Base-by-base conservation (phyloP, 2,888 invertebrate species). In the Malthinus flaveolus region DNA sequence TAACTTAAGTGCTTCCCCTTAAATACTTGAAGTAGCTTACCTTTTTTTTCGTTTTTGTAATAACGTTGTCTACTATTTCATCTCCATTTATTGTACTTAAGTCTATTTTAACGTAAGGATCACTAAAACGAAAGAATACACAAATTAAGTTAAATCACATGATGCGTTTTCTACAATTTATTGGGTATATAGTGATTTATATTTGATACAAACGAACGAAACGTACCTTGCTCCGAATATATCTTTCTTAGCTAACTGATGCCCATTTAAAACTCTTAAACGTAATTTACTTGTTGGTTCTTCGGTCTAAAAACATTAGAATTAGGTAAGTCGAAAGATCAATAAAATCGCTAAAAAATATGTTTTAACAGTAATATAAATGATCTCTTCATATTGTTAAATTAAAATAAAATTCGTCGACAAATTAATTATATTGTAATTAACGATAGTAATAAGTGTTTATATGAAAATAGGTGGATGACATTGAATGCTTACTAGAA, bases 1-100 rank as follows among this genome's bases (percentile, higher is more conserved):
- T 32, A 32, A 56, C 35, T 15, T 48, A 49, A 48, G 23, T 23
- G 23, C 23, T 23, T 23, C 23, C 23, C 23, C 23, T 23, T 23
- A 23, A 23, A 23, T 23, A n/a, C n/a, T n/a, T n/a, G 55, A 31
- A 15, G 45, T 42, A 54, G 45, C 68, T 75, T 81, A 93, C 95
- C 88, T 93, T 95, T 83, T 96, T 97, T 81, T 95, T 97, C 60
- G 97, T 97, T 83, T 93, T 93, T 56, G 98, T 97, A 74, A 95
- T 88, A 74, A 93, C 93, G 62, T 93, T 91, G 81, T 96, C 95
- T 76, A 97, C 87, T 59, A 91, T 89, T 77, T 91, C 89, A 79
- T 95, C 93, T 67, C 90, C 89, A 75, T 89, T 90, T 65, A 89
- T 86, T 66, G 90, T 90, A 74, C 90, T 90, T 71, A 98, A 83